phyloP scores from a whole-genome alignment of 2,113 vertebrate species.

The Hassar affinis region DNA sequence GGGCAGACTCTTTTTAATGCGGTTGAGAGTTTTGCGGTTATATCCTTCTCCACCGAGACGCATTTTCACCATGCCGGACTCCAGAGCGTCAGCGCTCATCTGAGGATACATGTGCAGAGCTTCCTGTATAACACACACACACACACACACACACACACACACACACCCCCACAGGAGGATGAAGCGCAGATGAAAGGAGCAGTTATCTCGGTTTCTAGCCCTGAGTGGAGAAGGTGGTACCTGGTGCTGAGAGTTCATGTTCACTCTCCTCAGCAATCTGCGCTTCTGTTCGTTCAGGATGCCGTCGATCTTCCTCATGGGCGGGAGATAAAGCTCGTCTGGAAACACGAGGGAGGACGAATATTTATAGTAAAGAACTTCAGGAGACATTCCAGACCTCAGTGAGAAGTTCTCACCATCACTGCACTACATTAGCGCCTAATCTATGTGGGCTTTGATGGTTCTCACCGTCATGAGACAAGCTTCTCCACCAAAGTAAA shows the following conservation, averaged over 20 bases:
- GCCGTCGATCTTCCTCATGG: conserved; percentile 83
- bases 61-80: conserved; percentile 78
- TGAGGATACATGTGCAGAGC: conserved; percentile 83
- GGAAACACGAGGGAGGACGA: not conserved
- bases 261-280: conserved; percentile 76
- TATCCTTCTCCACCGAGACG: conserved; percentile 83
- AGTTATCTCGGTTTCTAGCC: not conserved
- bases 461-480: not conserved
- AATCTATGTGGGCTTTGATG: not conserved
- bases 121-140: conserved; percentile 66
- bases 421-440: not conserved
- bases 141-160: conserved; percentile 27
- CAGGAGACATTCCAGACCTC: not conserved
- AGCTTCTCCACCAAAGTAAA: not conserved
- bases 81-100: conserved; percentile 77
- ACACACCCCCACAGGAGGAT: conserved; percentile 5
- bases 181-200: not conserved
- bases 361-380: not conserved
- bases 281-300: conserved; percentile 84
- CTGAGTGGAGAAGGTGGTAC: conserved; percentile 48
- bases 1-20: conserved; percentile 85
- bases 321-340: conserved; percentile 84
- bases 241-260: conserved; percentile 79
- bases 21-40: conserved; percentile 91
- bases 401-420: not conserved